Conservation (phyloP, 2,113 vertebrate species). For the Sinocyclocheilus anophthalmus region DNA sequence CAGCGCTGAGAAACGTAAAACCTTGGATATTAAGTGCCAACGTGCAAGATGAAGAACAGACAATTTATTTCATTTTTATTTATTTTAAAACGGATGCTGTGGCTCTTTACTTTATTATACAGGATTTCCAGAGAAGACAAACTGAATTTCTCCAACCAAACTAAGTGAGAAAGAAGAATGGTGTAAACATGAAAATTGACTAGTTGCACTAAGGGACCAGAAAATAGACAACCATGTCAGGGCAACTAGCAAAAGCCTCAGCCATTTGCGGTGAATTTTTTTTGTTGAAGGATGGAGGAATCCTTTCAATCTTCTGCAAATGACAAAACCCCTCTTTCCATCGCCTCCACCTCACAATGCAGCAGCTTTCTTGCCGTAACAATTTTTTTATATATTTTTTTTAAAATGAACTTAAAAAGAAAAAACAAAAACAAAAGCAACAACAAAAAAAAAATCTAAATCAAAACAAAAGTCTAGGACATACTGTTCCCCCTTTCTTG, state of each 20-base stretch:
- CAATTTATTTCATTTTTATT: slow-evolving; percentile 83
- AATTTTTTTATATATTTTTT: slow-evolving; percentile 53
- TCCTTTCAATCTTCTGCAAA: slow-evolving; percentile 58
- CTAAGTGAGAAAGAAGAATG: slow-evolving; percentile 84
- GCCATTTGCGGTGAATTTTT: slow-evolving; percentile 61
- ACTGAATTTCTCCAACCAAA: slow-evolving; percentile 83
- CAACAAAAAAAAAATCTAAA: not conserved
- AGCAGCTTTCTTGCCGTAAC: slow-evolving; percentile 69
- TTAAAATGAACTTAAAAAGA: slow-evolving; percentile 63
- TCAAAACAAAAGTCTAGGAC: slow-evolving; percentile 55
- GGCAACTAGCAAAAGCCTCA: slow-evolving; percentile 75
- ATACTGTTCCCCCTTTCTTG: slow-evolving; percentile 55
- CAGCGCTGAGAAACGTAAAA: slow-evolving; percentile 73
- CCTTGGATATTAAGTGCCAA: slow-evolving; percentile 84
- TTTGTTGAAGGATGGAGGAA: slow-evolving; percentile 29
- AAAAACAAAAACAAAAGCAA: slow-evolving; percentile 30
- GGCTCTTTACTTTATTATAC: slow-evolving; percentile 90
- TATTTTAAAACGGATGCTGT: slow-evolving; percentile 87
- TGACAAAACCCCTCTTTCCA: not conserved
- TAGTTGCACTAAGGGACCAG: slow-evolving; percentile 77
- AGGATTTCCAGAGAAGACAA: slow-evolving; percentile 84
- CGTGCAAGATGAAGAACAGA: slow-evolving; percentile 95
- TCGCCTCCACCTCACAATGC: slow-evolving; percentile 66
- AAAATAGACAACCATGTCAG: slow-evolving; percentile 69
- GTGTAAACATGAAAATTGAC: slow-evolving; percentile 84